These are phyloP conservation scores for Aphrophora alni DNA, from an alignment of 2,888 invertebrate genomes.

Conservation along the genomic window DNA sequence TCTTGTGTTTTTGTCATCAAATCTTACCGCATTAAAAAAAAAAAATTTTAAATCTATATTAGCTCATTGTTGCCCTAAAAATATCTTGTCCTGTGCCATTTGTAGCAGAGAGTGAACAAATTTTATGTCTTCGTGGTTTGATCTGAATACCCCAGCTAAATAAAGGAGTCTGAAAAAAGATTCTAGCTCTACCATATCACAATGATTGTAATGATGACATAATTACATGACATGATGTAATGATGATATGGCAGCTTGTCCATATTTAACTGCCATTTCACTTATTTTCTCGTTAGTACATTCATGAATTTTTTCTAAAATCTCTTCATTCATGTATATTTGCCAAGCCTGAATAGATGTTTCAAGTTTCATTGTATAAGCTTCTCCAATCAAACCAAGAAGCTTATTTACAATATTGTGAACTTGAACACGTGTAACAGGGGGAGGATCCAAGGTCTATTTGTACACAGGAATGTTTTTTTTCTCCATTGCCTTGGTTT, in stretches of 20 bases:
- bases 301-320: conserved; percentile 3
- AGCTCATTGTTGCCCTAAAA: neutral
- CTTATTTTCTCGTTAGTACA: neutral
- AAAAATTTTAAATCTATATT: neutral
- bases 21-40: neutral
- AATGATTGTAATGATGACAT: neutral
- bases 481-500: neutral
- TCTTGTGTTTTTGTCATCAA: conserved; percentile 13
- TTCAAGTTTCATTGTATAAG: neutral
- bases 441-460: neutral
- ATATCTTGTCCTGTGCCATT: neutral
- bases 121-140: neutral
- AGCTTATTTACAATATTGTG: neutral
- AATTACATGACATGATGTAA: too few relatives aligned
- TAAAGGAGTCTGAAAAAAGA: conserved; percentile 10
- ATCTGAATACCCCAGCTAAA: conserved; percentile 14
- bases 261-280: neutral
- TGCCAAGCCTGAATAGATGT: neutral
- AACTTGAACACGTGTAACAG: neutral
- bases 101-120: neutral
- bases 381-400: neutral
- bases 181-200: conserved; percentile 8
- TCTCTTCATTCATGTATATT: neutral
- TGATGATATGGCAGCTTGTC: neutral
- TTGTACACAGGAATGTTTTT: neutral